phyloP scores from a whole-genome alignment of 2,797 vertebrate genomes.

The Pyrrhura leucotis region DNA sequence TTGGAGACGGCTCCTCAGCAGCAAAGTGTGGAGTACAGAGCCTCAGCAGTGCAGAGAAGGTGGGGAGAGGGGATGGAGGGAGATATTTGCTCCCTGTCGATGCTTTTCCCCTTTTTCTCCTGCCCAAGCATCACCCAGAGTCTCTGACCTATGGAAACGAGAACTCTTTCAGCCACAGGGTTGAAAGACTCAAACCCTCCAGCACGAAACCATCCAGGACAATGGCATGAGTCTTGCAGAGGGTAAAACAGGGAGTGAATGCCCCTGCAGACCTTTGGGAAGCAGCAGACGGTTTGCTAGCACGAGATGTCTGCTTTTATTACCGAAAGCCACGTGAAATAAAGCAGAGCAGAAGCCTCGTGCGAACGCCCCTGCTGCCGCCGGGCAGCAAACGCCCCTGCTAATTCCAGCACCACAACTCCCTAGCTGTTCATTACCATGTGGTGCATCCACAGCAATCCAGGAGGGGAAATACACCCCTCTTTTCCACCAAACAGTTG shows the following conservation, averaged over 20 bases:
- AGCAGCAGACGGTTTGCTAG: neutral
- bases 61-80: neutral
- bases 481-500: neutral
- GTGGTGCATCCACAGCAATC: neutral
- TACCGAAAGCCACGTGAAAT: neutral
- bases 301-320: neutral
- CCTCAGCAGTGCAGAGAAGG: neutral
- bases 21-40: neutral
- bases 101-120: neutral
- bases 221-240: fast-evolving
- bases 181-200: neutral
- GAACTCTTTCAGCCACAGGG: neutral
- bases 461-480: neutral
- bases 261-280: neutral
- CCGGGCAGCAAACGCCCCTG: neutral
- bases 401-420: neutral
- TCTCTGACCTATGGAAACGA: neutral
- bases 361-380: fast-evolving
- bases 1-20: neutral
- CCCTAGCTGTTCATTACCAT: neutral
- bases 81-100: neutral
- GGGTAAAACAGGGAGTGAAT: neutral
- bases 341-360: constrained; percentile 1
- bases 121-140: neutral
- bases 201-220: fast-evolving